A percentile compares a stretch with the other conserved stretches of the same genome.
phyloP scores from a whole-genome alignment of 1,140 invertebrate species.

The Ephestia elutella region DNA sequence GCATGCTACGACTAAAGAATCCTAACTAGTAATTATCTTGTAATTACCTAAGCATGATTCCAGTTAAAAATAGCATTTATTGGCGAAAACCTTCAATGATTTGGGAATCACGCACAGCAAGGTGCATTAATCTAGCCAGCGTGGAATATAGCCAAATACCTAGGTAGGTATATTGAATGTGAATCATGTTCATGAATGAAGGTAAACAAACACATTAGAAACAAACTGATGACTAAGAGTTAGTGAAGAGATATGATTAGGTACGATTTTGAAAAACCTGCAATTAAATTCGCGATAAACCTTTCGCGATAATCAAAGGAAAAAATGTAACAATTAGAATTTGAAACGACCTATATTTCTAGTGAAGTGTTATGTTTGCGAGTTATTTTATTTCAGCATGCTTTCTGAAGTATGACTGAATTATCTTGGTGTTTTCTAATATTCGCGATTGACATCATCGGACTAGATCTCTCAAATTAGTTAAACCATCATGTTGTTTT shows the following conservation, averaged over 20 bases:
- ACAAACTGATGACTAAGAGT: not conserved
- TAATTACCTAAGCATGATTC: not conserved
- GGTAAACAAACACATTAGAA: not conserved
- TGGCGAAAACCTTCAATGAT: constrained; percentile 1
- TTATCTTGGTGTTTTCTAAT: too few species aligned
- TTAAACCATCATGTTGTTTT: not conserved
- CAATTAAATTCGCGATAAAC: too few species aligned
- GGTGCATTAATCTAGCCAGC: not conserved
- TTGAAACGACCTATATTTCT: too few species aligned
- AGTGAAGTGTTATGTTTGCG: too few species aligned
- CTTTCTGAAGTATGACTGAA: too few species aligned
- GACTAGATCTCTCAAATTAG: too few species aligned
- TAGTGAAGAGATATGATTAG: too few species aligned
- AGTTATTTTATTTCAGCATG: too few species aligned
- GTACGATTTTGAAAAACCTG: too few species aligned
- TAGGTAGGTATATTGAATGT: not conserved
- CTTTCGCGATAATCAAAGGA: too few species aligned
- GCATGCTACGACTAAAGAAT: not conserved
- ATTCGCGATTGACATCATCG: too few species aligned
- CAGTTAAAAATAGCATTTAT: not conserved
- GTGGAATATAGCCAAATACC: not conserved
- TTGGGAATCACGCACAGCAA: not conserved
- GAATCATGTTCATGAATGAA: not conserved
- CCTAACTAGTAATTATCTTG: not conserved
- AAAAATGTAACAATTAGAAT: too few species aligned